Base-by-base conservation (phyloP, 1,140 invertebrate species). In the Orchesella cincta region DNA sequence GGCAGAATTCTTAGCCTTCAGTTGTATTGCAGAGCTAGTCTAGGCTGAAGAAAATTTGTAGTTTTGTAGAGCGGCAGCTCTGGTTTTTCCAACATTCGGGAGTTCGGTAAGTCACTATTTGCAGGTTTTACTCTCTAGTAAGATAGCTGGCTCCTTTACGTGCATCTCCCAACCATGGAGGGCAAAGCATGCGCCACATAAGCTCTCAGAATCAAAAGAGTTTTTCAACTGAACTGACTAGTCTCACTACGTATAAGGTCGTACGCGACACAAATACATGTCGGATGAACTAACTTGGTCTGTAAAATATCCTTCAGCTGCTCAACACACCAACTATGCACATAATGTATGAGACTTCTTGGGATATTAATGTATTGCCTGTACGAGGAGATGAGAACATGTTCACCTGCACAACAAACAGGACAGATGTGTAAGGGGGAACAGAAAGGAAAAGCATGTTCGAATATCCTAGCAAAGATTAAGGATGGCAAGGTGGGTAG, bases 251-350 rank as follows among this genome's bases (percentile, higher is more conserved):
- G 31, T 46, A 20, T 67, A 31, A n/a, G 3, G 28, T 62, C 23
- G 54, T 62, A 16, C 12, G 26, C 62, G 62, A 67, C 62, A 67
- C 29, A 67, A 67, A 67, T 57, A 57, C 52, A 57, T 8, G 39
- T 46, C n/a, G 62, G 5, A 67, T 67, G 31, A 33, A 33, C 31
- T 31, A 67, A 46, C 20, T n/a, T 46, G n/a, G 54, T 18, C 62
- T 67, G 62, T 67, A 67, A 67, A 33, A 33, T 67, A 67, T 67
- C 62, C 31, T 67, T 67, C 62, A 67, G 62, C 62, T 67, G 62
- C 26, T 31, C 12, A 29, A 67, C 62, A 46, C 8, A 8, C 31
- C 31, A 31, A 31, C 12, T 29, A 8, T 67, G 29, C 31, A 33
- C 23, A 18, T 31, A 16, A n/a, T 62, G 8, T 46, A 8, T n/a